phyloP scores from a whole-genome alignment of 2,113 vertebrate genomes.

The Hystrix cristata region DNA sequence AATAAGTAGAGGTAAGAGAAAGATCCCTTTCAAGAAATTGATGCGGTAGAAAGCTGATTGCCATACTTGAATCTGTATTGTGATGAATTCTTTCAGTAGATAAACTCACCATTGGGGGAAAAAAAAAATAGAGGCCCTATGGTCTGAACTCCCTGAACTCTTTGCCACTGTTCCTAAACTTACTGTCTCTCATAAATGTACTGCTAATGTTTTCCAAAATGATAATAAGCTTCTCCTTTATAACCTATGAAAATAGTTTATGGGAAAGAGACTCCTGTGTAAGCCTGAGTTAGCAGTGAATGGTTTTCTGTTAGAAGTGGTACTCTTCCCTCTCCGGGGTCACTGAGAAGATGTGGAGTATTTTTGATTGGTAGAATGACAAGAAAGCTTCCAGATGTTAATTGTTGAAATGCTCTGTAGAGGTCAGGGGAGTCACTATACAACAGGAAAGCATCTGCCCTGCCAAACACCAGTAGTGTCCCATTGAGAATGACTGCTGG shows the following conservation, averaged over 20 bases:
- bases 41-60: not conserved
- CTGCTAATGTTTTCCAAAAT: not conserved
- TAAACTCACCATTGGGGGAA: not conserved
- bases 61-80: not conserved
- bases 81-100: not conserved
- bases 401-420: not conserved
- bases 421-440: not conserved
- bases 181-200: not conserved
- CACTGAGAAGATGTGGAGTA: not conserved
- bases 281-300: not conserved
- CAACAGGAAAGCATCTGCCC: not conserved
- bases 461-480: too few relatives aligned
- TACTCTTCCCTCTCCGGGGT: not conserved
- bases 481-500: not conserved
- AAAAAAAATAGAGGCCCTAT: not conserved
- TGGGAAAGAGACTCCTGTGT: not conserved
- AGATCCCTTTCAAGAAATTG: not conserved
- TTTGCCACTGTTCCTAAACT: not conserved
- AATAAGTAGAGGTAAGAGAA: not conserved
- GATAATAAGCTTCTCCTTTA: not conserved
- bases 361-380: not conserved
- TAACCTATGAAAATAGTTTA: not conserved
- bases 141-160: not conserved
- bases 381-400: not conserved
- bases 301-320: not conserved